Conservation (phyloP, 2,113 vertebrate species). For the Glaucomys volans region DNA sequence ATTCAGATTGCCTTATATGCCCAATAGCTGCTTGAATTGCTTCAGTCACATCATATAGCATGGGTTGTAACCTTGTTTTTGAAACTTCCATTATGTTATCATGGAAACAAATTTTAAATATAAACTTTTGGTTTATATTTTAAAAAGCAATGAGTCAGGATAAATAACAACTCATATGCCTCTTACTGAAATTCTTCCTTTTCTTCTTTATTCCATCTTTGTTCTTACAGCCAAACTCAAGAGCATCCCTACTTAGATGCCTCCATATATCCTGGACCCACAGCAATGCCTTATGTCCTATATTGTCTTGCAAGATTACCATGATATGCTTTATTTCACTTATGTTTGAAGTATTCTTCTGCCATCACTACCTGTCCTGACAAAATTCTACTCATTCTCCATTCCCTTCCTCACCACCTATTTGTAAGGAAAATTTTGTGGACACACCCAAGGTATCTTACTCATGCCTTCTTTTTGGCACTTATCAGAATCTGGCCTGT, state of each 20-base stretch:
- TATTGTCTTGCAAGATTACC: not conserved
- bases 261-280: not conserved
- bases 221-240: not conserved
- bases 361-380: not conserved
- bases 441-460: fast-evolving
- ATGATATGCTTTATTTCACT: not conserved
- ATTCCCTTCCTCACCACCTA: fast-evolving
- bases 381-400: not conserved
- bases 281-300: too few species aligned
- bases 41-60: not conserved
- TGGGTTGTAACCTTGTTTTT: not conserved
- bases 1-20: not conserved
- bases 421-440: not conserved
- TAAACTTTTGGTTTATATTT: not conserved
- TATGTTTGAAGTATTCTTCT: not conserved
- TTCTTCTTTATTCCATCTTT: not conserved
- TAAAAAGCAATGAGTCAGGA: not conserved
- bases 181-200: not conserved
- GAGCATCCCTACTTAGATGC: not conserved
- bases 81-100: not conserved
- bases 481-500: not conserved
- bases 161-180: not conserved
- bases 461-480: not conserved
- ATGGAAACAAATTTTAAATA: not conserved
- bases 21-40: not conserved